Conservation (phyloP, 2,888 invertebrate genomes). For the Cheilosia pagana region DNA sequence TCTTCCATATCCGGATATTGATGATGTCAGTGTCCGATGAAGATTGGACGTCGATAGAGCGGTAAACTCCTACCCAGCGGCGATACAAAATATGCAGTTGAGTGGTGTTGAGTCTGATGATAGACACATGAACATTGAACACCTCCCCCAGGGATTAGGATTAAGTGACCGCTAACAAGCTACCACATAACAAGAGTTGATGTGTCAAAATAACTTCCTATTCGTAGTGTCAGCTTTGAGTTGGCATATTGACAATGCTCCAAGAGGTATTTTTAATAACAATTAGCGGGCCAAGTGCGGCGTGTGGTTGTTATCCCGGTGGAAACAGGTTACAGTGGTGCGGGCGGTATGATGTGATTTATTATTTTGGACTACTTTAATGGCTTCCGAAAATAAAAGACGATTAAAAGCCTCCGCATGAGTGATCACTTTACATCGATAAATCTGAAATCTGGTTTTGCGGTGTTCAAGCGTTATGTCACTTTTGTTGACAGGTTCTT, state of each 20-base stretch:
- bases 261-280: background rate
- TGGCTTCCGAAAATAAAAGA: no score
- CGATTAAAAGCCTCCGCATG: no score
- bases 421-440: no score
- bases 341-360: no score
- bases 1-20: constrained; percentile 54
- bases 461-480: no score
- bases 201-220: constrained; percentile 6
- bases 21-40: constrained; percentile 18
- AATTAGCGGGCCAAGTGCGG: background rate
- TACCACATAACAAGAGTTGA: background rate
- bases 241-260: constrained; percentile 6
- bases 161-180: background rate
- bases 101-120: background rate
- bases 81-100: no score
- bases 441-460: no score
- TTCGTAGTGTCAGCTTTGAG: constrained; percentile 5
- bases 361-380: no score
- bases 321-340: constrained; percentile 11
- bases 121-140: background rate
- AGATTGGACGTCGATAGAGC: constrained; percentile 4
- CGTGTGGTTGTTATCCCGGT: background rate
- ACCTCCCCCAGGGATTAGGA: background rate
- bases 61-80: no score
- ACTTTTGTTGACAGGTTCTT: no score